Evolutionary conservation across 1,140 invertebrate genomes (phyloP).

Genomic region (Subanguina moxae): DNA sequence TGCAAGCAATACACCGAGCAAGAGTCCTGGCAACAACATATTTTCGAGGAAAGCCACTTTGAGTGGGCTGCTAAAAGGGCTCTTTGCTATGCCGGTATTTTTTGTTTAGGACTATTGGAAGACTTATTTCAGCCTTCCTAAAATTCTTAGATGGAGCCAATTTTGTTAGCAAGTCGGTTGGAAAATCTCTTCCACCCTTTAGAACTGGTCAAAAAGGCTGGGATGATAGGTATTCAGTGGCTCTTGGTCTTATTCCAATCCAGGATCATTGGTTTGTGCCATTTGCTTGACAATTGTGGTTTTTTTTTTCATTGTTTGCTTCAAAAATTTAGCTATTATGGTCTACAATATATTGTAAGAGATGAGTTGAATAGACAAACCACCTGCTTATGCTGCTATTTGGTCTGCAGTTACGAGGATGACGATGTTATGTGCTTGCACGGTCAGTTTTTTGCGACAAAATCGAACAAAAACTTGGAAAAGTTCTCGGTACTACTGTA

Average conservation of each 20-base stretch:
- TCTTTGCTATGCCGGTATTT: slow-evolving; percentile 12
- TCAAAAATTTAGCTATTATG: slow-evolving; percentile 8
- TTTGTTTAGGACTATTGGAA: neutral
- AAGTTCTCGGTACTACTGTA: too few relatives aligned
- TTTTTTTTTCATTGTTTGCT: too few relatives aligned
- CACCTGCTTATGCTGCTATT: slow-evolving; percentile 28
- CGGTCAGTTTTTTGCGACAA: neutral
- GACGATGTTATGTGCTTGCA: slow-evolving; percentile 22
- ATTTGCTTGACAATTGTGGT: too few relatives aligned
- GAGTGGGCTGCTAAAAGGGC: slow-evolving; percentile 17
- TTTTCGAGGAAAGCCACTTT: slow-evolving; percentile 28
- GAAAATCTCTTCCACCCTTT: slow-evolving; percentile 9
- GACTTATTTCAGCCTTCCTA: slow-evolving; percentile 16
- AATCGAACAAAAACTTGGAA: too few relatives aligned
- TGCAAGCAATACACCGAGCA: slow-evolving; percentile 30
- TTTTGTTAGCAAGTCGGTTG: slow-evolving; percentile 10
- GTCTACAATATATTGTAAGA: slow-evolving; percentile 19
- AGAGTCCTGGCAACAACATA: slow-evolving; percentile 26
- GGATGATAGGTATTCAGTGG: slow-evolving; percentile 24
- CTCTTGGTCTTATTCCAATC: slow-evolving; percentile 14
- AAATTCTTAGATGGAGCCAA: neutral
- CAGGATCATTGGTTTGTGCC: slow-evolving; percentile 25
- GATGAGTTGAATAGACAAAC: slow-evolving; percentile 19
- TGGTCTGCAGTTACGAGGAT: slow-evolving; percentile 27
- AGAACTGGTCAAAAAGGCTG: slow-evolving; percentile 10